These are phyloP conservation scores for Branchipolynoe longqiensis DNA, from an alignment of 2,888 invertebrate genomes.

Conservation along the genomic window DNA sequence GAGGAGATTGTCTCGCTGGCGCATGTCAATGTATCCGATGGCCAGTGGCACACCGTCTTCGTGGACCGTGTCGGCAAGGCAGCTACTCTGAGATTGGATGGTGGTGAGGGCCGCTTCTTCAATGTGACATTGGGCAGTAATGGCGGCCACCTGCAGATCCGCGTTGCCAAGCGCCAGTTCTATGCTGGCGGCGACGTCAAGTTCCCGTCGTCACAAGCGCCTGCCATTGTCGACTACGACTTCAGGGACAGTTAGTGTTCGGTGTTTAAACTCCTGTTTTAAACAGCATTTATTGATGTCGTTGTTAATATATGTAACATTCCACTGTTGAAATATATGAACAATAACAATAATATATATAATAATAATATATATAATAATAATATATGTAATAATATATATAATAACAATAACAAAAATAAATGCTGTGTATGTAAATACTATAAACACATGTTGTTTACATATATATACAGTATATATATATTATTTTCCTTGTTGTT, in stretches of 20 bases:
- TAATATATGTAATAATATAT: too few species aligned
- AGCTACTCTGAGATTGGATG: conserved; percentile 94
- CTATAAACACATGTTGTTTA: too few species aligned
- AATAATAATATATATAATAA: conserved; percentile 46
- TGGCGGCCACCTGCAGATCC: conserved; percentile 65
- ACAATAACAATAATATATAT: conserved; percentile 53
- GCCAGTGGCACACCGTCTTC: conserved; percentile 97
- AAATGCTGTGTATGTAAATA: too few species aligned
- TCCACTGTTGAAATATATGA: neutral
- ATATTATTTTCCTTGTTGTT: too few species aligned
- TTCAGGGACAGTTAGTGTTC: conserved; percentile 65
- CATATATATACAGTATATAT: too few species aligned
- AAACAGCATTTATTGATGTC: neutral
- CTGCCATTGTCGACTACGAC: conserved; percentile 67
- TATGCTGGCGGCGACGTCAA: conserved; percentile 69
- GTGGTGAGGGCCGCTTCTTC: conserved; percentile 89
- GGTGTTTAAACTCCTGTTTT: neutral
- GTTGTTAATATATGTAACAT: neutral
- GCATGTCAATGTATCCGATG: conserved; percentile 94
- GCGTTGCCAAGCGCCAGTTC: conserved; percentile 66
- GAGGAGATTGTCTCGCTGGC: conserved; percentile 96
- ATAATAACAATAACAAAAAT: too few species aligned
- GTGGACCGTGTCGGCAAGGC: conserved; percentile 95
- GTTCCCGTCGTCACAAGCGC: conserved; percentile 67
- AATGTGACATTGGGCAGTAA: conserved; percentile 83